Percentiles rank a stretch among this genome's conserved stretches.
Evolutionary conservation across 2,113 vertebrate genomes (phyloP).

Genomic region (Dermatemys mawii): DNA sequence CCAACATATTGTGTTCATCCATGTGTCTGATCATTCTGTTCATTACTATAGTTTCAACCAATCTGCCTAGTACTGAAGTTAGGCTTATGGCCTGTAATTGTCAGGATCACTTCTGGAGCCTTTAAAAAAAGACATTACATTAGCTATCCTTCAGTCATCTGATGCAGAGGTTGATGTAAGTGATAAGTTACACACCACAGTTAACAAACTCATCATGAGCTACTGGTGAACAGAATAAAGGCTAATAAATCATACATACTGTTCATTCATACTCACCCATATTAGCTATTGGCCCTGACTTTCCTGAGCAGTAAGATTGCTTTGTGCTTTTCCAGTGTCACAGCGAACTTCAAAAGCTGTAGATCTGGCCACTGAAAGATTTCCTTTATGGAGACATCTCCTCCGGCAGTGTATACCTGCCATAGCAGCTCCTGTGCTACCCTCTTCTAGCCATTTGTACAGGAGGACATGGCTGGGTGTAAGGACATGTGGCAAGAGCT

Average conservation of each 20-base stretch:
- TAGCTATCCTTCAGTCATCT: neutral
- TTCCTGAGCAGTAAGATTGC: neutral
- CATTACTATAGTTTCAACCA: neutral
- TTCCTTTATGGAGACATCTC: neutral
- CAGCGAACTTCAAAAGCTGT: neutral
- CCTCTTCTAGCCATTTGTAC: neutral
- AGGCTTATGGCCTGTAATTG: neutral
- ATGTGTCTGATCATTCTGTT: neutral
- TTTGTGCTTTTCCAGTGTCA: neutral
- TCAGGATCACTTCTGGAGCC: neutral
- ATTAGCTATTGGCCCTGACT: neutral
- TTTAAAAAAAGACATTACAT: neutral
- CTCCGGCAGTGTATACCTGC: neutral
- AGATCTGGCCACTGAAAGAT: neutral
- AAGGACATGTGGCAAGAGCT: neutral
- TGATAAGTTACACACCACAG: neutral
- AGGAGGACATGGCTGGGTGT: neutral
- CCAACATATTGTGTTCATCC: neutral
- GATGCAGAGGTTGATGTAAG: neutral
- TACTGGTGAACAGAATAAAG: neutral
- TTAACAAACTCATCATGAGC: neutral
- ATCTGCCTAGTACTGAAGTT: neutral
- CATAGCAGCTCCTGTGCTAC: neutral
- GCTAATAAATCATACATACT: neutral
- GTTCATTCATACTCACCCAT: neutral